Evolutionary conservation across 2,888 invertebrate species (phyloP).

Genomic region (Helicoverpa assulta): DNA sequence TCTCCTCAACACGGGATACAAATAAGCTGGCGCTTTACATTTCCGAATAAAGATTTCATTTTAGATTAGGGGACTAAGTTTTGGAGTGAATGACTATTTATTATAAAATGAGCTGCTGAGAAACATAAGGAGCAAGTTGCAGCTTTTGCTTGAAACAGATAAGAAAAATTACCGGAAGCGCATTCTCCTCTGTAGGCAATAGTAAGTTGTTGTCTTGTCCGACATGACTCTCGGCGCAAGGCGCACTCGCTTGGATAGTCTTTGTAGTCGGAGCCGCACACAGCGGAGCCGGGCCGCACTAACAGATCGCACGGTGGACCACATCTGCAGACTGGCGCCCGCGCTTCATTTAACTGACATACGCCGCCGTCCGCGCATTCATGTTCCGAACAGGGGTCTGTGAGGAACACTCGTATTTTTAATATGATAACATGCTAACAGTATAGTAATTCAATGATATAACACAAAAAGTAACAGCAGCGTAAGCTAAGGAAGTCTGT

Average conservation of each 20-base stretch:
- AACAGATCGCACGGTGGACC: conserved; percentile 94
- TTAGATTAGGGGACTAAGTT: conserved; percentile 78
- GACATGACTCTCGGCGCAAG: conserved; percentile 94
- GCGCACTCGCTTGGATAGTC: conserved; percentile 96
- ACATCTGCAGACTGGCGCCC: conserved; percentile 95
- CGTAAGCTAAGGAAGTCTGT: conserved; percentile 8
- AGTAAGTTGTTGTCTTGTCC: conserved; percentile 92
- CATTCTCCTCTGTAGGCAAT: conserved; percentile 96
- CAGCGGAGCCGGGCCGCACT: conserved; percentile 92
- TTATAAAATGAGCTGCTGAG: conserved; percentile 44
- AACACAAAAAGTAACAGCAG: neutral
- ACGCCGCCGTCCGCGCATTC: conserved; percentile 94
- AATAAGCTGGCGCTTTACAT: conserved; percentile 75
- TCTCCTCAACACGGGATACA: conserved; percentile 74
- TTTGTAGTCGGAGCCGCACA: conserved; percentile 94
- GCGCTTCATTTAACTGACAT: conserved; percentile 94
- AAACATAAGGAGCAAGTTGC: conserved; percentile 15
- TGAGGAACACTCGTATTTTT: conserved; percentile 14
- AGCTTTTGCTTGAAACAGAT: conserved; percentile 19
- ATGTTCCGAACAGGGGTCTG: conserved; percentile 96
- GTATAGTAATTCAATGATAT: neutral
- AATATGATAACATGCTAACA: neutral
- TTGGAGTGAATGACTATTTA: conserved; percentile 53
- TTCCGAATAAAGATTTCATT: conserved; percentile 84
- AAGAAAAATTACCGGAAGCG: conserved; percentile 91